A percentile compares a stretch with the other conserved stretches of the same genome.
Evolutionary conservation across 2,888 invertebrate species (phyloP).

Genomic region (Oxytorus armatus): DNA sequence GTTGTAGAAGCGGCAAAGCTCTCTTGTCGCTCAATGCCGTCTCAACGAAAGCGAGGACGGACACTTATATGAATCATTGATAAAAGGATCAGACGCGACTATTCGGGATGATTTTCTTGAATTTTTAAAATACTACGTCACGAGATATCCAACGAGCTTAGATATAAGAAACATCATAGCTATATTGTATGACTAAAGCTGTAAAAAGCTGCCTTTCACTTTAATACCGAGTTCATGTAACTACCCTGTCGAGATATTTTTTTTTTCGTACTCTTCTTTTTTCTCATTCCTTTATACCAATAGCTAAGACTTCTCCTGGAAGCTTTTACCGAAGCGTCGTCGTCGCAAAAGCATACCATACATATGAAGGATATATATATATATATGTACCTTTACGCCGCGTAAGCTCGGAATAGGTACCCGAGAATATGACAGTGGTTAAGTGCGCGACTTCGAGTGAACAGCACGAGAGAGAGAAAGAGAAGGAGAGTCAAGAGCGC

Average conservation of each 20-base stretch:
- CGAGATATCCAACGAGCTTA: not conserved
- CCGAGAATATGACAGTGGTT: slow-evolving; percentile 63
- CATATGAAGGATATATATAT: slow-evolving; percentile 25
- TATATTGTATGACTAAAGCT: not conserved
- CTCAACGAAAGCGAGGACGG: not conserved
- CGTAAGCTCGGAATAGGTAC: slow-evolving; percentile 43
- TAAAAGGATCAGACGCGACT: not conserved
- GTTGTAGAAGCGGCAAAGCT: not conserved
- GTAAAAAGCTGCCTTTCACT: slow-evolving; percentile 59
- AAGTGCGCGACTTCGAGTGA: slow-evolving; percentile 62
- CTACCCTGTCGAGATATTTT: slow-evolving; percentile 38
- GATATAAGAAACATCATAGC: not conserved
- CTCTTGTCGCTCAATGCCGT: slow-evolving; percentile 3
- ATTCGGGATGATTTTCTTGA: not conserved
- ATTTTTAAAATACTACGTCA: slow-evolving; percentile 6
- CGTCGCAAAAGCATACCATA: slow-evolving; percentile 34
- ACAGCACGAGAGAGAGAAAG: too few species aligned
- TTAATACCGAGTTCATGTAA: slow-evolving; percentile 56
- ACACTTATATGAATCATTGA: slow-evolving; percentile 2
- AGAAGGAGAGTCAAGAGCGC: slow-evolving; percentile 42
- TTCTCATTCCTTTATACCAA: slow-evolving; percentile 41
- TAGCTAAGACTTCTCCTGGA: slow-evolving; percentile 54
- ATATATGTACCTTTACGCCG: slow-evolving; percentile 17
- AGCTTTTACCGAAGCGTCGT: slow-evolving; percentile 62
- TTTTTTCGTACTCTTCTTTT: slow-evolving; percentile 10